Evolutionary conservation across 2,797 vertebrate species (phyloP).

Genomic region (Poeciliopsis gracilis): DNA sequence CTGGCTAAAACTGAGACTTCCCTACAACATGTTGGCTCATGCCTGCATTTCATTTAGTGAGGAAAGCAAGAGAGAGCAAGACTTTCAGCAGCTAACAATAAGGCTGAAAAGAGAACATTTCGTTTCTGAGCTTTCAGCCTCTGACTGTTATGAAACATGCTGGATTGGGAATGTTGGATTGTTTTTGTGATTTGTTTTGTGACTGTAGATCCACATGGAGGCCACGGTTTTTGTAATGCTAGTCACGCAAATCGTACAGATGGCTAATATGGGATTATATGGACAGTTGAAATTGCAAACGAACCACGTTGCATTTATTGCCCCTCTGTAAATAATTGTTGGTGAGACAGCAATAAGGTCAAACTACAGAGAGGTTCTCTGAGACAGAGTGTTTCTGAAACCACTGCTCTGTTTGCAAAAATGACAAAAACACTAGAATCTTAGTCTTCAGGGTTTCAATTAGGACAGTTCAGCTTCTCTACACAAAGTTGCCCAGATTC

Average conservation of each 20-base stretch:
- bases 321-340: not conserved
- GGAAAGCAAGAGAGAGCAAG: not conserved
- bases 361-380: not conserved
- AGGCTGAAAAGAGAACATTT: not conserved
- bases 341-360: not conserved
- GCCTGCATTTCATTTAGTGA: not conserved
- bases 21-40: not conserved
- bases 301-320: not conserved
- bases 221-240: not conserved
- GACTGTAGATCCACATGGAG: not conserved
- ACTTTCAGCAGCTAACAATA: not conserved
- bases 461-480: conserved; percentile 12
- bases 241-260: not conserved
- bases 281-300: not conserved
- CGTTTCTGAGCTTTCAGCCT: not conserved
- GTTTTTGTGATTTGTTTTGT: not conserved
- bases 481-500: conserved; percentile 1
- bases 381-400: not conserved
- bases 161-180: not conserved
- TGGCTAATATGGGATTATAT: not conserved
- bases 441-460: not conserved
- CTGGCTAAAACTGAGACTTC: not conserved
- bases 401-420: not conserved
- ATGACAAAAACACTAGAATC: not conserved
- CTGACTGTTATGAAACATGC: too few species aligned